Conservation (phyloP, 2,797 vertebrate genomes). For the Malacoctenus gilli region DNA sequence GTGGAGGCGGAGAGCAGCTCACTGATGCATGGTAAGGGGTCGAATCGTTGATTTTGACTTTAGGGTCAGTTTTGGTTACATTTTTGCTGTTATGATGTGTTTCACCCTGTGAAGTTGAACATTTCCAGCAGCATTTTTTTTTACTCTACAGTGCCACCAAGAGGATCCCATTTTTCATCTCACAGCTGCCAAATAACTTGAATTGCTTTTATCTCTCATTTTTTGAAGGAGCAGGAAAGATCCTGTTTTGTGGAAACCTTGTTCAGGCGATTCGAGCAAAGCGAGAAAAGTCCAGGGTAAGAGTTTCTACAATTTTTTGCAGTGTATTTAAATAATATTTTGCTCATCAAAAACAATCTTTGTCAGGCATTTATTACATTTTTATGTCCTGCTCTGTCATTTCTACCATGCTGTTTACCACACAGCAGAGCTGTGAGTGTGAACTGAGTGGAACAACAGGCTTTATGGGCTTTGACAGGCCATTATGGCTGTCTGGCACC, state of each 20-base stretch:
- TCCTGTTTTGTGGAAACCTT: slow-evolving; percentile 92
- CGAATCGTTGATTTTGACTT: no score
- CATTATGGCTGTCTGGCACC: slow-evolving; percentile 36
- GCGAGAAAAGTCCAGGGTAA: slow-evolving; percentile 84
- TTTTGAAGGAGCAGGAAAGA: slow-evolving; percentile 83
- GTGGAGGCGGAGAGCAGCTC: slow-evolving; percentile 81
- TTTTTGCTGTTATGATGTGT: no score
- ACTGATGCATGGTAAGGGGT: slow-evolving; percentile 88
- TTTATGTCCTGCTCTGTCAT: background rate
- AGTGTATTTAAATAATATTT: no score
- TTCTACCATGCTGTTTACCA: background rate
- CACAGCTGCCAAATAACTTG: background rate
- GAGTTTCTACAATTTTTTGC: background rate
- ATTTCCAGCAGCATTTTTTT: background rate
- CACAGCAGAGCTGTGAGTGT: slow-evolving; percentile 20
- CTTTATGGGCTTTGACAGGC: slow-evolving; percentile 39
- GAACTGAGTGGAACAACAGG: slow-evolving; percentile 10
- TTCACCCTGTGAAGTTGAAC: background rate
- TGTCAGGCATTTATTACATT: slow-evolving; percentile 5
- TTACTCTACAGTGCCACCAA: slow-evolving; percentile 60
- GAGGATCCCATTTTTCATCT: slow-evolving; percentile 28
- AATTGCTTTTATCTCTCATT: slow-evolving; percentile 25
- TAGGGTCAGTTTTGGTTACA: no score
- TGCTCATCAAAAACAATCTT: background rate
- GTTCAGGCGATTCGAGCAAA: slow-evolving; percentile 84